Percentiles rank a stretch among this genome's conserved stretches.
phyloP scores from a whole-genome alignment of 2,113 vertebrate genomes.

The Catharus bicknelli region DNA sequence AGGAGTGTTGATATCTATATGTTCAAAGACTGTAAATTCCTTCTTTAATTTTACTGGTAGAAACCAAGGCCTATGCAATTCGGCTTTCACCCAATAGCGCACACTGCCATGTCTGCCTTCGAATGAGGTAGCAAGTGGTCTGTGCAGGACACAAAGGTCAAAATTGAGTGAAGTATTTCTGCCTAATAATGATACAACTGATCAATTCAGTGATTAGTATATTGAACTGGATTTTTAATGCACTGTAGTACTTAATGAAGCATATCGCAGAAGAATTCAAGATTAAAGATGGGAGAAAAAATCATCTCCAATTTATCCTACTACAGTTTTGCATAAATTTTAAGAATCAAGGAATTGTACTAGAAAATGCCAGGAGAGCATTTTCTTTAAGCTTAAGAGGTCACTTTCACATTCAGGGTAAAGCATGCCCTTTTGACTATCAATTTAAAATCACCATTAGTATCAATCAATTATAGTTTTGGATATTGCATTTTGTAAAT shows the following conservation, averaged over 20 bases:
- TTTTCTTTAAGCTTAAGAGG: constrained; percentile 59
- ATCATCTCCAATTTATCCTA: constrained; percentile 42
- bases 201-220: constrained; percentile 46
- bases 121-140: constrained; percentile 99
- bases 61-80: constrained; percentile 97
- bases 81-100: constrained; percentile 98
- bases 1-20: constrained; percentile 99
- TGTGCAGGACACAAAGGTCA: constrained; percentile 78
- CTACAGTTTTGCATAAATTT: background rate
- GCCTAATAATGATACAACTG: constrained; percentile 36
- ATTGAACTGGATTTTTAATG: constrained; percentile 44
- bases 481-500: background rate
- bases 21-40: constrained; percentile 99
- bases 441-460: background rate
- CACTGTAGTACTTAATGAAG: constrained; percentile 19
- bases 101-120: constrained; percentile 99
- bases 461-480: background rate
- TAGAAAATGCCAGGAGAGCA: constrained; percentile 56
- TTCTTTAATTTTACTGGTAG: constrained; percentile 99
- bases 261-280: background rate
- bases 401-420: constrained; percentile 31
- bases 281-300: constrained; percentile 65
- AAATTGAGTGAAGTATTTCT: constrained; percentile 68
- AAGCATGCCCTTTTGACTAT: background rate
- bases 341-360: constrained; percentile 45